Conservation (phyloP, 2,797 vertebrate genomes). For the Fistularia commersonii region DNA sequence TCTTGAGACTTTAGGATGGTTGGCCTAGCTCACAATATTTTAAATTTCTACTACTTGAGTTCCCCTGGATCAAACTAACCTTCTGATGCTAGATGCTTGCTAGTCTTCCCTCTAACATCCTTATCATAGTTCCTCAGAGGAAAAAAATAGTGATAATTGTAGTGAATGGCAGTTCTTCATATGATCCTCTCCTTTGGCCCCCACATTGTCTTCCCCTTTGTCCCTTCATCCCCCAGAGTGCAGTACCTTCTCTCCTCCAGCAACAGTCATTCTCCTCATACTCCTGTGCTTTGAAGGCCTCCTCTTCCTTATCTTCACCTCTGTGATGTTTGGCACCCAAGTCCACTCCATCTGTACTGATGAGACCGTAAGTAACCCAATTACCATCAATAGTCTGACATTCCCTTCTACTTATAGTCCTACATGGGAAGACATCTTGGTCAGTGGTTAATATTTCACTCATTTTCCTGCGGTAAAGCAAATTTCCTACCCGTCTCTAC, state of each 20-base stretch:
- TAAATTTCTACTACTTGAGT: too few relatives aligned
- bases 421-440: background rate
- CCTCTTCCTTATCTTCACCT: slow-evolving; percentile 98
- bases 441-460: too few relatives aligned
- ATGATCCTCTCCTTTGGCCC: slow-evolving; percentile 41
- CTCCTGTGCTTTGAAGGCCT: slow-evolving; percentile 97
- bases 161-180: slow-evolving; percentile 28
- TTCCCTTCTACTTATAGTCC: background rate
- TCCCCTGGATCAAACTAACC: background rate
- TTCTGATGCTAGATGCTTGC: background rate
- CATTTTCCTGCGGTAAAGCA: too few relatives aligned
- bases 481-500: too few relatives aligned
- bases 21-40: too few relatives aligned
- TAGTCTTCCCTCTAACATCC: background rate
- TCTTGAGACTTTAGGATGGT: too few relatives aligned
- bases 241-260: slow-evolving; percentile 96
- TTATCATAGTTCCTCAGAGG: slow-evolving; percentile 1
- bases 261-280: slow-evolving; percentile 97
- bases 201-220: slow-evolving; percentile 34
- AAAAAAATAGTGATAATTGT: background rate
- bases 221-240: slow-evolving; percentile 81
- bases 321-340: slow-evolving; percentile 99
- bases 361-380: slow-evolving; percentile 87
- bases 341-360: slow-evolving; percentile 99
- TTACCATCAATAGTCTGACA: slow-evolving; percentile 2